phyloP scores from a whole-genome alignment of 2,797 vertebrate genomes.

The Euphonia xanthogaster region DNA sequence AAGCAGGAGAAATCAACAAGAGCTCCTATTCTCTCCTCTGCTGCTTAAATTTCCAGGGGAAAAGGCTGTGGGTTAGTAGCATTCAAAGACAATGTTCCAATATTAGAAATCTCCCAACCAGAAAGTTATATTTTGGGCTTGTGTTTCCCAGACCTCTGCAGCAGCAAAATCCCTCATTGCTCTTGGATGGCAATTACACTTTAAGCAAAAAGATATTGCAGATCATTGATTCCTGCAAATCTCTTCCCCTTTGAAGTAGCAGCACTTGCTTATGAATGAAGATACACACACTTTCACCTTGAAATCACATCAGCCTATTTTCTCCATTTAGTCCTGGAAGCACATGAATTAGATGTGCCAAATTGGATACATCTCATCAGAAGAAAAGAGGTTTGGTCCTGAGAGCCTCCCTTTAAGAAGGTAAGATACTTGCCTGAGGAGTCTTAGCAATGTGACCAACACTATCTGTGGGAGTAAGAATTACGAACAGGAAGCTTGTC shows the following conservation, averaged over 20 bases:
- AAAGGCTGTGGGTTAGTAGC: not conserved
- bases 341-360: not conserved
- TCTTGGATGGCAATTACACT: constrained; percentile 53
- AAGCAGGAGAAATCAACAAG: not conserved
- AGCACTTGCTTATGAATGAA: constrained; percentile 60
- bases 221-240: constrained; percentile 67
- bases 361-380: not conserved
- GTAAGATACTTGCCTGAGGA: not conserved
- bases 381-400: not conserved
- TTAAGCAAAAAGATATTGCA: constrained; percentile 64
- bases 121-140: constrained; percentile 30
- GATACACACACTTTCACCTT: constrained; percentile 48
- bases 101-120: constrained; percentile 54
- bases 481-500: not conserved
- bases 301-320: constrained; percentile 33
- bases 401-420: not conserved
- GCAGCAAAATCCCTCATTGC: constrained; percentile 14
- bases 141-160: constrained; percentile 1
- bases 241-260: constrained; percentile 47
- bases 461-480: not conserved
- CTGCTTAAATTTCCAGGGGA: not conserved
- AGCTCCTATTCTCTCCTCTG: not conserved
- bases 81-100: constrained; percentile 5
- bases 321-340: constrained; percentile 28
- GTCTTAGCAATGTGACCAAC: not conserved